Base-by-base conservation (phyloP, 1,140 invertebrate species). In the Drosophila sucinea region DNA sequence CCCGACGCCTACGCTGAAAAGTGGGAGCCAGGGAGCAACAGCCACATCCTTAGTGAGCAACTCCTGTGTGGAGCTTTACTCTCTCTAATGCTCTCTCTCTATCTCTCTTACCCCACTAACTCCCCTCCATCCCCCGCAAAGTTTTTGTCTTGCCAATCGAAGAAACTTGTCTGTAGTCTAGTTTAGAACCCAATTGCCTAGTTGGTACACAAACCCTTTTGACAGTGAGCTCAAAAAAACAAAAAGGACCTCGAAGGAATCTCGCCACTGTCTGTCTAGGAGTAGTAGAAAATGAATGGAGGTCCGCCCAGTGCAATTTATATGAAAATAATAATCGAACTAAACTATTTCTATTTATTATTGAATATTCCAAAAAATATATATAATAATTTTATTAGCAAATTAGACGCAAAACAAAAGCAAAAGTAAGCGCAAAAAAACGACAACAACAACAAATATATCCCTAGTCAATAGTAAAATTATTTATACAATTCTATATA, bases 381-480 rank as follows among this genome's bases (percentile, higher is more conserved):
- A 87, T 66, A 73, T 79, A 27, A 27, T 27, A 51, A 8, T 51
- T 51, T 27, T 77, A 89, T 87, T 87, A 87, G 83, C 67, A 77
- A 79, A 51, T 35, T 65, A 35, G 29, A 38, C 29, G 7, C 4
- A 29, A 17, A 60, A 58, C 33, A 44, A 2, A 33, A 69, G 58
- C 10, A 55, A 77, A 73, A 17, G 17, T 17, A 70, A 70, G 68
- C 32, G 38, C 57, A 62, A 54, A 63, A 44, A 75, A 73, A 77
- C 68, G 70, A 73, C 73, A 79, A 77, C 68, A 71, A 73, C 73
- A 79, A 90, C 85, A 86, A 91, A 87, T 89, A 84, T 91, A 91
- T 80, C 83, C 90, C 90, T 91, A 91, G 90, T 91, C 90, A 91
- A 91, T 91, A 91, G 90, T 77, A 77, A 90, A 91, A 82, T 90